phyloP scores from a whole-genome alignment of 2,888 invertebrate genomes.

The Tanytarsus gracilentus region DNA sequence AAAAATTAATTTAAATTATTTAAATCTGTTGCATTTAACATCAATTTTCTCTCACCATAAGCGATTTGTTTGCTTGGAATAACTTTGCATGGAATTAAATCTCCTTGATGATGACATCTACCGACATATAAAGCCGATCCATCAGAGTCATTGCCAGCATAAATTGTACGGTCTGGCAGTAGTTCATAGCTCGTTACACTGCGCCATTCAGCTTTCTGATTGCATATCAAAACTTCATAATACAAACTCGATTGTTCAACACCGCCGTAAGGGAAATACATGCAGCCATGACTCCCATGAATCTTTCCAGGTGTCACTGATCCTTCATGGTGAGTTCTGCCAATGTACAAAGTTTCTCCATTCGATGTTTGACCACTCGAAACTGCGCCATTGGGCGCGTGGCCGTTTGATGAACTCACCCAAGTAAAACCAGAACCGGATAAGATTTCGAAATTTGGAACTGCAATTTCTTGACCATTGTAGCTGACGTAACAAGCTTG shows the following conservation, averaged over 20 bases:
- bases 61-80: slow-evolving; percentile 50
- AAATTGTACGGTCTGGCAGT: slow-evolving; percentile 35
- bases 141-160: slow-evolving; percentile 42
- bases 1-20: no score
- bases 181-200: slow-evolving; percentile 33
- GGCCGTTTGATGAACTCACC: slow-evolving; percentile 42
- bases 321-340: slow-evolving; percentile 48
- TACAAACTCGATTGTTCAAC: slow-evolving; percentile 5
- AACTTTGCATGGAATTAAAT: slow-evolving; percentile 54
- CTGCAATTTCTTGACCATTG: slow-evolving; percentile 47
- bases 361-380: slow-evolving; percentile 45
- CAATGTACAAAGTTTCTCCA: slow-evolving; percentile 49
- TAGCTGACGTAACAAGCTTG: slow-evolving; percentile 48
- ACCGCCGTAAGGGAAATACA: slow-evolving; percentile 41
- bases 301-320: slow-evolving; percentile 52
- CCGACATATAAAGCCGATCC: slow-evolving; percentile 40
- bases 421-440: slow-evolving; percentile 48
- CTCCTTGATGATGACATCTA: slow-evolving; percentile 48
- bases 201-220: slow-evolving; percentile 32
- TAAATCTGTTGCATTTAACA: no score
- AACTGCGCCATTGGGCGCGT: slow-evolving; percentile 49
- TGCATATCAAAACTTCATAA: background rate
- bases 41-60: slow-evolving; percentile 48
- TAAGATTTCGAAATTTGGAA: slow-evolving; percentile 44
- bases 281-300: slow-evolving; percentile 47